phyloP scores from a whole-genome alignment of 2,797 vertebrate species.

The Alcedo atthis region DNA sequence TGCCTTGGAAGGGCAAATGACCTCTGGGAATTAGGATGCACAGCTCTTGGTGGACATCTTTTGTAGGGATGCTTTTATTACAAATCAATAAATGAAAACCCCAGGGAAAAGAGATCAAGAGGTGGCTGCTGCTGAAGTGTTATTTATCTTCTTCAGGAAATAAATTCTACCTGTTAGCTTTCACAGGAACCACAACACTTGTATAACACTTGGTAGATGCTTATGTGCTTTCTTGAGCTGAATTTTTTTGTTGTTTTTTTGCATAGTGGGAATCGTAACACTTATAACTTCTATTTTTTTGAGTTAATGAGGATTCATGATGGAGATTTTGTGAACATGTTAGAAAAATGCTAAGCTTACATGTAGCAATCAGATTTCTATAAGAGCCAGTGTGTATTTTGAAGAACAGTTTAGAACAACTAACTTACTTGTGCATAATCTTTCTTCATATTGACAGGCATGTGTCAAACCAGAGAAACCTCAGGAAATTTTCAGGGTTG shows the following conservation, averaged over 20 bases:
- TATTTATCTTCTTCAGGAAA: conserved; percentile 32
- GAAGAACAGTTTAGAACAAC: conserved; percentile 36
- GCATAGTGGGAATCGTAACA: neutral
- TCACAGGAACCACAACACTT: neutral
- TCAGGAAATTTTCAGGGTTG: conserved; percentile 3
- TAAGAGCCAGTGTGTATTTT: neutral
- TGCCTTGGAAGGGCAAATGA: neutral
- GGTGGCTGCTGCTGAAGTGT: neutral
- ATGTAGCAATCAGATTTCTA: neutral
- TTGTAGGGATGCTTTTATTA: neutral
- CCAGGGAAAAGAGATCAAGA: neutral
- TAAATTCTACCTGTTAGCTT: conserved; percentile 17
- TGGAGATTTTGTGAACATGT: neutral
- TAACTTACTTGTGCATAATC: conserved; percentile 13
- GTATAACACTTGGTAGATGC: neutral
- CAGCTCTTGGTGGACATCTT: neutral
- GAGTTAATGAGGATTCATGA: conserved; percentile 24
- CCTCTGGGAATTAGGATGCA: neutral
- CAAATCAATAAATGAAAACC: conserved; percentile 14
- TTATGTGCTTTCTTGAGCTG: neutral
- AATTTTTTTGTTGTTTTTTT: neutral
- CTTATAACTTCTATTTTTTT: neutral
- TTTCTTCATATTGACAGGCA: conserved; percentile 23
- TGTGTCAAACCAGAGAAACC: conserved; percentile 29
- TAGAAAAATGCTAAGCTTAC: neutral